Evolutionary conservation across 1,140 invertebrate species (phyloP).

Genomic region (Holcopasites calliopsidis): DNA sequence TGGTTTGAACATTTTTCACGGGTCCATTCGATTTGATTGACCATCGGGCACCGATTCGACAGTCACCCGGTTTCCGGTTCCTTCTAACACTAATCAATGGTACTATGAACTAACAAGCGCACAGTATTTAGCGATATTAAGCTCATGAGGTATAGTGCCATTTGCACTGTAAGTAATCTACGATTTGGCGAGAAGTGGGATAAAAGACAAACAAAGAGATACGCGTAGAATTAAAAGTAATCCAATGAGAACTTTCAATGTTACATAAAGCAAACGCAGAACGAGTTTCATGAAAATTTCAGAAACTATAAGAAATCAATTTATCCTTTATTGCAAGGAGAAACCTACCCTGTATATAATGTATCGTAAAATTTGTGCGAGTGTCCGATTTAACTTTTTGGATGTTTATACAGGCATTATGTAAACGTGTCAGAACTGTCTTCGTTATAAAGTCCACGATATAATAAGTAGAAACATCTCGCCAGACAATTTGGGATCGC

Average conservation of each 20-base stretch:
- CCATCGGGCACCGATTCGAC: conserved; percentile 30
- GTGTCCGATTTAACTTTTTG: background rate
- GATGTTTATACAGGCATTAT: background rate
- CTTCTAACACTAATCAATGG: conserved; percentile 46
- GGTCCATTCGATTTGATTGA: background rate
- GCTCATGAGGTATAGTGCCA: conserved; percentile 60
- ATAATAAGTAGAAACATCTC: conserved; percentile 6
- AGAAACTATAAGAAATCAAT: background rate
- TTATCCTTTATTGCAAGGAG: background rate
- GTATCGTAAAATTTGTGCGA: conserved; percentile 25
- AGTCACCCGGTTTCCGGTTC: too few species aligned
- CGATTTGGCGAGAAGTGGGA: conserved; percentile 29
- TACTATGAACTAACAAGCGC: conserved; percentile 59
- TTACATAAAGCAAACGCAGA: background rate
- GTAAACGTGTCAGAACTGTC: background rate
- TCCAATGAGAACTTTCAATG: background rate
- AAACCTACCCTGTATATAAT: background rate
- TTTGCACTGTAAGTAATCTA: conserved; percentile 49
- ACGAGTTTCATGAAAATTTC: background rate
- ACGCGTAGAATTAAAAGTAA: background rate
- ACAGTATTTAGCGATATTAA: conserved; percentile 59
- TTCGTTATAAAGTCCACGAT: background rate
- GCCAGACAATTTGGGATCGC: conserved; percentile 16
- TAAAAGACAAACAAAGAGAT: background rate
- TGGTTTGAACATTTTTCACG: conserved; percentile 19